Conservation (phyloP, 1,140 invertebrate species). For the Drosophila ogumai region DNA sequence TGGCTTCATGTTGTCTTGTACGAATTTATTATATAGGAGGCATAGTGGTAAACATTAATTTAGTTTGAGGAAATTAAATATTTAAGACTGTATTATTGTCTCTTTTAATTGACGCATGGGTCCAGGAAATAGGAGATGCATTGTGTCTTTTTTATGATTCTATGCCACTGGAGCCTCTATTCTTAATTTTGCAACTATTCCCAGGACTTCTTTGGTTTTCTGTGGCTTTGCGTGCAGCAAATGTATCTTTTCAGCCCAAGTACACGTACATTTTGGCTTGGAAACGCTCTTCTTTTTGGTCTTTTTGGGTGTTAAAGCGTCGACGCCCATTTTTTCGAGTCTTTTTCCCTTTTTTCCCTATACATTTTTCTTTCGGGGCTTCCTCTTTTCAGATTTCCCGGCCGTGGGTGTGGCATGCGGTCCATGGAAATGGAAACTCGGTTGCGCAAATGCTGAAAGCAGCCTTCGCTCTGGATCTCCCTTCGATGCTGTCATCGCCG, state of each 20-base stretch:
- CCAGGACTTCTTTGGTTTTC: neutral
- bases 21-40: neutral
- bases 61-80: neutral
- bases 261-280: slow-evolving; percentile 18
- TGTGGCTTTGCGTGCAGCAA: slow-evolving; percentile 13
- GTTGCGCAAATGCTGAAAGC: slow-evolving; percentile 38
- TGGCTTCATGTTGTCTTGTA: neutral
- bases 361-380: neutral
- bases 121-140: neutral
- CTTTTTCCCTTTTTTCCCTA: slow-evolving; percentile 27
- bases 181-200: slow-evolving; percentile 1
- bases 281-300: slow-evolving; percentile 8
- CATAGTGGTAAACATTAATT: neutral
- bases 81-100: too few species aligned
- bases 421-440: slow-evolving; percentile 36
- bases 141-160: neutral
- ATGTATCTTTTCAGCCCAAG: neutral
- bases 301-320: slow-evolving; percentile 40
- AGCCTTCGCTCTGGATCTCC: slow-evolving; percentile 5
- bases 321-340: slow-evolving; percentile 39
- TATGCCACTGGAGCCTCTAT: neutral
- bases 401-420: slow-evolving; percentile 44
- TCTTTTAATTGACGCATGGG: too few species aligned
- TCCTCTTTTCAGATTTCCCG: slow-evolving; percentile 20
- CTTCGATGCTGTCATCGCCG: slow-evolving; percentile 79